These are phyloP conservation scores for Muscidifurax raptorellus DNA, from an alignment of 1,140 invertebrate genomes.

Conservation along the genomic window DNA sequence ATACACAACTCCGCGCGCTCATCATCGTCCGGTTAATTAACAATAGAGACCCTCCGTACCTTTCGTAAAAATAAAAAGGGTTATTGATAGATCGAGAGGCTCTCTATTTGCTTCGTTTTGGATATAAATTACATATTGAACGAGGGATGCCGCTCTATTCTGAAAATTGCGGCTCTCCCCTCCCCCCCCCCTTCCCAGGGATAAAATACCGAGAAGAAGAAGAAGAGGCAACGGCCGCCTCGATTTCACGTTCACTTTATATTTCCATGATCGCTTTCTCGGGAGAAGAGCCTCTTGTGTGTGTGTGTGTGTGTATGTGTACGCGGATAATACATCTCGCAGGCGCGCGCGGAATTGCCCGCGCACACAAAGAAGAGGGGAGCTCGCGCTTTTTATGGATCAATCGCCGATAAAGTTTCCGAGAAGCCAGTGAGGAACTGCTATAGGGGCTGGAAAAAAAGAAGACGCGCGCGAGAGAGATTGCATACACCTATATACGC, in stretches of 20 bases:
- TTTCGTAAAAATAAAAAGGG: background rate
- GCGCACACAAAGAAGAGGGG: background rate
- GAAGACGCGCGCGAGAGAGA: no score
- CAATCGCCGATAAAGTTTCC: conserved; percentile 38
- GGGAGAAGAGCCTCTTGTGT: background rate
- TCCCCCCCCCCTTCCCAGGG: background rate
- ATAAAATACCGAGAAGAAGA: conserved; percentile 4
- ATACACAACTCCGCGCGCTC: no score
- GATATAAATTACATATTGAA: conserved; percentile 20
- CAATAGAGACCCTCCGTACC: background rate
- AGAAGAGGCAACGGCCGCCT: background rate
- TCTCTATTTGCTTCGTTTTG: background rate
- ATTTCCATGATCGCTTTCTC: conserved; percentile 46
- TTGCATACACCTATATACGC: background rate
- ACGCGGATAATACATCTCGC: conserved; percentile 18
- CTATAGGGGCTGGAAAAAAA: background rate
- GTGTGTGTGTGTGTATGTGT: no score
- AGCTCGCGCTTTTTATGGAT: conserved; percentile 44
- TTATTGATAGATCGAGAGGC: background rate
- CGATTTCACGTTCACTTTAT: conserved; percentile 37
- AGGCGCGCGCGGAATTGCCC: background rate
- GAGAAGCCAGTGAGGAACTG: background rate
- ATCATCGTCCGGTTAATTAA: background rate
- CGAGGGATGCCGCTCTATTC: background rate
- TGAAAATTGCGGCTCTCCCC: background rate